These are phyloP conservation scores for Phymatocera aterrima DNA, from an alignment of 2,888 invertebrate species.

Conservation along the genomic window DNA sequence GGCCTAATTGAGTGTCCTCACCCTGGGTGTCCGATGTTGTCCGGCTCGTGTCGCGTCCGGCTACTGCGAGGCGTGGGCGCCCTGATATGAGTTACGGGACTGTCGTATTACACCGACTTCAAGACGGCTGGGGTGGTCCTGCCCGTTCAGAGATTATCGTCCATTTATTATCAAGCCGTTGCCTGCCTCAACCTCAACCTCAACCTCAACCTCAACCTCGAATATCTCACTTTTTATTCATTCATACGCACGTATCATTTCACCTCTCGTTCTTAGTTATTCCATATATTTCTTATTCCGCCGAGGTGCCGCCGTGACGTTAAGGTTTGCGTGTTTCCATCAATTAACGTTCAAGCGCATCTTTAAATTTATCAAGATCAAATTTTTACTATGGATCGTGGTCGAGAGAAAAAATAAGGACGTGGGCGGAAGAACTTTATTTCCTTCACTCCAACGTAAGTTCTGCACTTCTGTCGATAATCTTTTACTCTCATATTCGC, in stretches of 20 bases:
- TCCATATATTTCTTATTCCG: neutral
- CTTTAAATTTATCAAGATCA: too few relatives aligned
- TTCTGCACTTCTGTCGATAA: too few relatives aligned
- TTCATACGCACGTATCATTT: slow-evolving; percentile 8
- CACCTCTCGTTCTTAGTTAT: neutral
- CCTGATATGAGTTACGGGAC: slow-evolving; percentile 73
- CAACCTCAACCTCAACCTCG: slow-evolving; percentile 20
- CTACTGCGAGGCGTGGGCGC: slow-evolving; percentile 73
- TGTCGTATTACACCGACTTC: slow-evolving; percentile 71
- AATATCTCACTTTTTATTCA: neutral
- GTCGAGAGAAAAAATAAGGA: too few relatives aligned
- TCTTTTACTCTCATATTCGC: too few relatives aligned
- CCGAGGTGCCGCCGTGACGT: neutral
- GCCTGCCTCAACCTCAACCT: slow-evolving; percentile 50
- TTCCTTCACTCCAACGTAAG: too few relatives aligned
- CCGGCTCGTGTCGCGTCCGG: slow-evolving; percentile 69
- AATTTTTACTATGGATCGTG: too few relatives aligned
- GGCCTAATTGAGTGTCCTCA: slow-evolving; percentile 74
- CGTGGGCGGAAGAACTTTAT: too few relatives aligned
- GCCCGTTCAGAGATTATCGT: slow-evolving; percentile 57
- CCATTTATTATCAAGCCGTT: slow-evolving; percentile 60
- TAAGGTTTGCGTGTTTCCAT: neutral
- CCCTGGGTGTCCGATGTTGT: slow-evolving; percentile 73
- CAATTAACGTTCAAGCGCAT: neutral
- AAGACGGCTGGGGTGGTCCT: slow-evolving; percentile 67